Evolutionary conservation across 2,797 vertebrate genomes (phyloP).

Genomic region (Enteromius viviparus): DNA sequence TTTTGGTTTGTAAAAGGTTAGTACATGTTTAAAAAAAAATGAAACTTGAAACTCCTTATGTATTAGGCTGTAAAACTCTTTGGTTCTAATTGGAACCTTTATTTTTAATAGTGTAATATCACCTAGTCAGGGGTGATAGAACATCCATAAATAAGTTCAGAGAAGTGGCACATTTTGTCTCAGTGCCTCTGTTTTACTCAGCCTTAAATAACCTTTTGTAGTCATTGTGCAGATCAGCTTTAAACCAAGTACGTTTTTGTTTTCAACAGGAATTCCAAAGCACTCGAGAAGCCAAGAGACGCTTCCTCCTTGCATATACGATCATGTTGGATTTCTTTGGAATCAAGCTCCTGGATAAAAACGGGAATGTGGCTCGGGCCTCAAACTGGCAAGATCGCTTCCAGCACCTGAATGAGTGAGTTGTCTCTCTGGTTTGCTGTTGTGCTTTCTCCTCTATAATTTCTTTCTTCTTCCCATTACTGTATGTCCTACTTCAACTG

Average conservation of each 20-base stretch:
- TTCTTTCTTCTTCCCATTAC: neutral
- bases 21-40: neutral
- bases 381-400: conserved; percentile 94
- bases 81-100: conserved; percentile 3
- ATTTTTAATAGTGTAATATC: neutral
- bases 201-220: neutral
- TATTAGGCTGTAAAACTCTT: neutral
- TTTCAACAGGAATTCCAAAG: conserved; percentile 93
- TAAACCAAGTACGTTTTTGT: conserved; percentile 17
- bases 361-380: conserved; percentile 88
- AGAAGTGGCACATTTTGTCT: neutral
- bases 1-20: neutral
- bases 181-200: neutral
- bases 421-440: neutral
- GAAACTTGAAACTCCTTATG: no score
- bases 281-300: conserved; percentile 92
- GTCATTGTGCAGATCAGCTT: conserved; percentile 8
- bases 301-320: conserved; percentile 92
- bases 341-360: conserved; percentile 93
- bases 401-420: conserved; percentile 97
- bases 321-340: conserved; percentile 99
- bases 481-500: neutral
- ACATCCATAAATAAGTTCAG: conserved; percentile 26
- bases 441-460: neutral
- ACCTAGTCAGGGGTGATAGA: conserved; percentile 3